Percentiles rank a stretch among this genome's conserved stretches.
These are phyloP conservation scores for Apotomis turbidana DNA, from an alignment of 2,888 invertebrate genomes.

Conservation along the genomic window DNA sequence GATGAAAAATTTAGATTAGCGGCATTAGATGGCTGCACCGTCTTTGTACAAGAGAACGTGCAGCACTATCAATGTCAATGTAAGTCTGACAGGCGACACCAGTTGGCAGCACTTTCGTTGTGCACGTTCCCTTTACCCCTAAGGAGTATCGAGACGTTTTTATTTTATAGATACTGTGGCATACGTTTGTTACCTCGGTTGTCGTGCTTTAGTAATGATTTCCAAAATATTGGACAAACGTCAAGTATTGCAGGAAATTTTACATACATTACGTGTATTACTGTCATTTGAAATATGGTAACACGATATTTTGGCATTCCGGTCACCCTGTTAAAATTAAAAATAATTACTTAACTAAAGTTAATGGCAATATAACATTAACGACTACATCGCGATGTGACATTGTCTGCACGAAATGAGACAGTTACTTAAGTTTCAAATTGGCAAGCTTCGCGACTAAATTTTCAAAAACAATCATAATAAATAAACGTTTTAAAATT, in stretches of 20 bases:
- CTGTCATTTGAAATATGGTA: constrained; percentile 49
- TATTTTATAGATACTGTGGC: not conserved
- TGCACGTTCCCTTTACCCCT: too few species aligned
- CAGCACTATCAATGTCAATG: too few species aligned
- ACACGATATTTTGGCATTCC: constrained; percentile 61
- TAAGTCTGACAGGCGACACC: too few species aligned
- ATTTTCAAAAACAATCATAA: not conserved
- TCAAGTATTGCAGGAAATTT: not conserved
- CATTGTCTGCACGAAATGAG: constrained; percentile 6
- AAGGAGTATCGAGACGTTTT: too few species aligned
- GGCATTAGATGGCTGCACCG: too few species aligned
- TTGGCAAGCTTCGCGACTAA: constrained; percentile 23
- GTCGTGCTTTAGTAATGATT: not conserved
- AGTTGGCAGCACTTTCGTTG: too few species aligned
- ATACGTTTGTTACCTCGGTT: not conserved
- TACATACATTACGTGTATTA: constrained; percentile 12
- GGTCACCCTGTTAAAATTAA: constrained; percentile 51
- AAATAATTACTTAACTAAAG: constrained; percentile 19
- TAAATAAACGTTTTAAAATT: constrained; percentile 14
- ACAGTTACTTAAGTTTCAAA: constrained; percentile 3
- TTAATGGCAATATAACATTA: constrained; percentile 40
- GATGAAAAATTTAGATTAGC: too few species aligned
- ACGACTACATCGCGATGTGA: constrained; percentile 20
- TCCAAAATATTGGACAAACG: not conserved
- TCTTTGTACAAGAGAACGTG: too few species aligned